Evolutionary conservation across 2,797 vertebrate species (phyloP).

Genomic region (Bufotes viridis): DNA sequence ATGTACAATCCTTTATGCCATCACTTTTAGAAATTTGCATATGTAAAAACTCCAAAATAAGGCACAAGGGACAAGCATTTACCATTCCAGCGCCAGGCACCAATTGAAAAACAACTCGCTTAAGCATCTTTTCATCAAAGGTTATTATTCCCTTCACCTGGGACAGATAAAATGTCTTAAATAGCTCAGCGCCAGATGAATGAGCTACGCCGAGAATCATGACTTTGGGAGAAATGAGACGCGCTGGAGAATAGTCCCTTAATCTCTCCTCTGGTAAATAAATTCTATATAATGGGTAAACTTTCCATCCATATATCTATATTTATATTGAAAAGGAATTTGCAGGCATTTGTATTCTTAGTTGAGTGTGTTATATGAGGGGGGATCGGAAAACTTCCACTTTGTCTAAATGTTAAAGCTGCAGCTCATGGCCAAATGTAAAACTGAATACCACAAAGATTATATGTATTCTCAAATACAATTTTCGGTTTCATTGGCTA

Average conservation of each 20-base stretch:
- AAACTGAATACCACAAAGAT: not conserved
- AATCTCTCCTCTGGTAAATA: conserved; percentile 47
- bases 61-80: conserved; percentile 30
- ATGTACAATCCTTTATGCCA: conserved; percentile 24
- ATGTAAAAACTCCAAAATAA: conserved; percentile 39
- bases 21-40: conserved; percentile 35
- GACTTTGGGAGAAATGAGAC: conserved; percentile 44
- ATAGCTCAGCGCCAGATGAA: conserved; percentile 44
- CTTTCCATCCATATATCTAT: conserved; percentile 4
- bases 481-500: not conserved
- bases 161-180: conserved; percentile 55
- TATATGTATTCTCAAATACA: not conserved
- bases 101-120: conserved; percentile 54
- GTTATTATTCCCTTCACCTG: conserved; percentile 49
- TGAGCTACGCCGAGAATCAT: conserved; percentile 38
- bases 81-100: conserved; percentile 37
- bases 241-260: conserved; percentile 35
- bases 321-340: conserved; percentile 13
- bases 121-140: conserved; percentile 55
- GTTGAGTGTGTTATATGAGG: not conserved
- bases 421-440: not conserved
- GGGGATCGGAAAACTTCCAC: not conserved
- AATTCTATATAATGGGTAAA: conserved; percentile 34
- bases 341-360: conserved; percentile 13
- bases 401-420: conserved; percentile 38